phyloP scores from a whole-genome alignment of 2,797 vertebrate species.

The Periophthalmus magnuspinnatus region DNA sequence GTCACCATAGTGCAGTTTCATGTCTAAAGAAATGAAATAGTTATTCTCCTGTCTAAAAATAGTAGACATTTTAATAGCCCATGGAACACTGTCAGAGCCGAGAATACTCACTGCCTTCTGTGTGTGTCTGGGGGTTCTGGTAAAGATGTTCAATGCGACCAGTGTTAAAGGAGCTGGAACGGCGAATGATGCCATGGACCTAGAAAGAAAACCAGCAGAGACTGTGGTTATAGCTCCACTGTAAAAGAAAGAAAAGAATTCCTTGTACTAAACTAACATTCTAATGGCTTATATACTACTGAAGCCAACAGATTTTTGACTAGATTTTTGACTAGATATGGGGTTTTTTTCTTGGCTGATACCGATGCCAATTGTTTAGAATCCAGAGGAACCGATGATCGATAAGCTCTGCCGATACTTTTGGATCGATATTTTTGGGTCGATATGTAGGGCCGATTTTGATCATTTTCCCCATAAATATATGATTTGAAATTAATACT shows the following conservation, averaged over 20 bases:
- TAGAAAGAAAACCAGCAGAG: constrained; percentile 45
- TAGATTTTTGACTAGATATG: too few relatives aligned
- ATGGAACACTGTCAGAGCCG: neutral
- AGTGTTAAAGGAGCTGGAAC: constrained; percentile 98
- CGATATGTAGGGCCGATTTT: too few relatives aligned
- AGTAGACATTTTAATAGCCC: neutral
- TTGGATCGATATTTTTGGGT: too few relatives aligned
- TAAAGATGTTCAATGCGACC: constrained; percentile 97
- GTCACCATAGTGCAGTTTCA: constrained; percentile 97
- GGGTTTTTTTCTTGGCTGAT: too few relatives aligned
- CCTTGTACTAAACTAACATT: too few relatives aligned
- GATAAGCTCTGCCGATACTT: too few relatives aligned
- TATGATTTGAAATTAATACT: too few relatives aligned
- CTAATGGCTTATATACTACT: too few relatives aligned
- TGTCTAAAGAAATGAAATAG: constrained; percentile 76
- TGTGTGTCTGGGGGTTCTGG: constrained; percentile 92
- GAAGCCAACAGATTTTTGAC: too few relatives aligned
- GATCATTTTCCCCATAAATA: too few relatives aligned
- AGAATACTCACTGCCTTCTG: constrained; percentile 89
- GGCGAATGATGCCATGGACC: constrained; percentile 94
- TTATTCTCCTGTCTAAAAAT: neutral
- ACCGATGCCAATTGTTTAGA: too few relatives aligned
- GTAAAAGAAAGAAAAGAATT: neutral
- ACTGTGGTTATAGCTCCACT: neutral
- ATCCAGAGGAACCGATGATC: too few relatives aligned